Conservation (phyloP, 2,797 vertebrate species). For the Atherinosoma microstoma region DNA sequence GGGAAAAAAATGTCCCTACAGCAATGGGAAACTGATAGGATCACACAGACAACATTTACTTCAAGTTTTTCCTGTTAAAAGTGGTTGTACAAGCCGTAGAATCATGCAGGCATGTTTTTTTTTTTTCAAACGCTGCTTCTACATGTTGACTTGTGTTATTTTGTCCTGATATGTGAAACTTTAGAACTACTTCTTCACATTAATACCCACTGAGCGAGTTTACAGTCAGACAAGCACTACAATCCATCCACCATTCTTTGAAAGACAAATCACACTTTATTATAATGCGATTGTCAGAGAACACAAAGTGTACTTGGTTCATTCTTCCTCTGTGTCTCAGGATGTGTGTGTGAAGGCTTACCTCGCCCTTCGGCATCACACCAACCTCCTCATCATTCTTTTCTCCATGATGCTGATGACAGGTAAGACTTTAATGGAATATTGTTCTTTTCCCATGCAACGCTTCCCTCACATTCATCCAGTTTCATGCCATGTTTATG, state of each 20-base stretch:
- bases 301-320: background rate
- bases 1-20: background rate
- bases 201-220: background rate
- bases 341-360: slow-evolving; percentile 95
- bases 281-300: background rate
- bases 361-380: slow-evolving; percentile 95
- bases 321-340: slow-evolving; percentile 69
- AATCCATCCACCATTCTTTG: background rate
- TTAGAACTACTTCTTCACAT: background rate
- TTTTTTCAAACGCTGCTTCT: too few relatives aligned
- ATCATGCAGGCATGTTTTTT: too few relatives aligned
- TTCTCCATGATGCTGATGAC: slow-evolving; percentile 99
- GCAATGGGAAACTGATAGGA: background rate
- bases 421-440: slow-evolving; percentile 37
- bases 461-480: background rate
- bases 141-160: background rate
- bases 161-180: background rate
- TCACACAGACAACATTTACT: background rate
- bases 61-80: too few relatives aligned
- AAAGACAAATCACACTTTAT: background rate
- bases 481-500: background rate
- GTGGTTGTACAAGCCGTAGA: too few relatives aligned
- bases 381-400: slow-evolving; percentile 96
- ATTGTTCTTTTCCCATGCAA: background rate
- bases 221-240: background rate